Conservation (phyloP, 2,797 vertebrate genomes). For the Chelon auratus region DNA sequence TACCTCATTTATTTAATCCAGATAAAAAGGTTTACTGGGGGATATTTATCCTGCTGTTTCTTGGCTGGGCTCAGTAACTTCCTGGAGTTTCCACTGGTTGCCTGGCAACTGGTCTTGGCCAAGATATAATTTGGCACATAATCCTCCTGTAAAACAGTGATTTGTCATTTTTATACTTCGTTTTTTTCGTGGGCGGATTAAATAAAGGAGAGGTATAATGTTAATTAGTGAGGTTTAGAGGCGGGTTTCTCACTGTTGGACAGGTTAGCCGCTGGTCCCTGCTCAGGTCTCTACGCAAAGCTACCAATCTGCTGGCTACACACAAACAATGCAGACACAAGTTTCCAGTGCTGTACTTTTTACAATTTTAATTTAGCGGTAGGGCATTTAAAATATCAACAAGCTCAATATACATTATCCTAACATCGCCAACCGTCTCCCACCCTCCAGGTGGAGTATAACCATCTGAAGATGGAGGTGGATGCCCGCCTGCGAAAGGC, state of each 20-base stretch:
- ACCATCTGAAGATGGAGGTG: slow-evolving; percentile 91
- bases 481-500: slow-evolving; percentile 93
- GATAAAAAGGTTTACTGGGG: neutral
- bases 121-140: slow-evolving; percentile 15
- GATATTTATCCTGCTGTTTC: neutral
- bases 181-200: slow-evolving; percentile 11
- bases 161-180: slow-evolving; percentile 6
- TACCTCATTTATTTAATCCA: slow-evolving; percentile 15
- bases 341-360: too few species aligned
- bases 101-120: slow-evolving; percentile 22
- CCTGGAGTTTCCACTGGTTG: slow-evolving; percentile 16
- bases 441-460: slow-evolving; percentile 92
- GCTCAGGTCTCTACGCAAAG: neutral
- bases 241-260: neutral
- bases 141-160: neutral
- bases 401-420: too few species aligned
- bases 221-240: slow-evolving; percentile 6
- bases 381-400: too few species aligned
- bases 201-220: neutral
- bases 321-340: too few species aligned
- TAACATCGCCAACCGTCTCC: neutral
- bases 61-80: slow-evolving; percentile 1
- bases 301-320: neutral
- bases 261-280: too few species aligned
- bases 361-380: too few species aligned